Conservation (phyloP, 2,113 vertebrate genomes). For the Silurus glanis region DNA sequence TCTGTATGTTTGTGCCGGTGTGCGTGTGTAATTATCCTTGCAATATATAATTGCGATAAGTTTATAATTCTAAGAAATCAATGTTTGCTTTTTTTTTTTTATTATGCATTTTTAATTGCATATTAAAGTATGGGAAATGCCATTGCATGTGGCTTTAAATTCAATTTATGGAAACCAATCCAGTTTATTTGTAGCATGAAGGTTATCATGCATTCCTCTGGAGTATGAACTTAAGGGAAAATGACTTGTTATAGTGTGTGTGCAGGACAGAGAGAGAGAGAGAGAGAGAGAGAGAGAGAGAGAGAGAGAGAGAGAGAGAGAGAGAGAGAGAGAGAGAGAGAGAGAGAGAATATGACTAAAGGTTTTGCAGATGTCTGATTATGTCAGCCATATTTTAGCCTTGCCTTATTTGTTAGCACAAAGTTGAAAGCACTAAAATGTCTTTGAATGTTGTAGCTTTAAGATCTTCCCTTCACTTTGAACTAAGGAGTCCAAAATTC, state of each 20-base stretch:
- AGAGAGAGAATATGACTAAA: not conserved
- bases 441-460: not conserved
- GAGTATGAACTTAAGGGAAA: not conserved
- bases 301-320: not conserved
- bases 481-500: not conserved
- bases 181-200: not conserved
- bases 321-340: not conserved
- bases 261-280: not conserved
- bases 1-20: not conserved
- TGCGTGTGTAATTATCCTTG: not conserved
- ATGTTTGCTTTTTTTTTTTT: not conserved
- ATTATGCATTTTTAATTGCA: not conserved
- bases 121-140: not conserved
- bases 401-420: not conserved
- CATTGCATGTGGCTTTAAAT: not conserved
- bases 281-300: not conserved
- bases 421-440: not conserved
- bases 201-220: not conserved
- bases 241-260: not conserved
- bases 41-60: too few species aligned
- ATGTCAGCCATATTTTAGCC: not conserved
- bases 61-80: not conserved
- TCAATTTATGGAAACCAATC: not conserved
- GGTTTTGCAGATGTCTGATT: not conserved
- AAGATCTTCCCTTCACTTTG: not conserved